Base-by-base conservation (phyloP, 2,113 vertebrate genomes). In the Scomber colias region DNA sequence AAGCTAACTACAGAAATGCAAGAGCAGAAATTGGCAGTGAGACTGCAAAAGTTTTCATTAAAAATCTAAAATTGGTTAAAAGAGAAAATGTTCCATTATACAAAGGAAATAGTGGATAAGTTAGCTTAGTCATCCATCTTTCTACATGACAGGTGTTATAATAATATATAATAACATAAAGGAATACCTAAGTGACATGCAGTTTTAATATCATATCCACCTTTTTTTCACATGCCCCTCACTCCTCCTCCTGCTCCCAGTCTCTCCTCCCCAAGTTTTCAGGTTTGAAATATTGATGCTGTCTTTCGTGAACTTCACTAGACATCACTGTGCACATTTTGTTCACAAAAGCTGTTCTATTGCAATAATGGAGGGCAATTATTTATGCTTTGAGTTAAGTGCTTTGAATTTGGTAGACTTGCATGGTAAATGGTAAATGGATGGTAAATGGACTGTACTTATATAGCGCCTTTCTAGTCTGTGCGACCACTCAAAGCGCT, bases 251-350 rank as follows among this genome's bases (percentile, higher is more conserved):
- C 10, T 53, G 61, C 66, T 67, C 62, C 68, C 21, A 3, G 40
- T 57, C 54, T 88, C 30, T 71, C 79, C 71, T 81, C 53, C 11
- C 68, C 61, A 77, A 78, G 62, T 87, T 87, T 83, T 76, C 40
- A 55, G 66, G 15, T 57, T 80, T 88, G 31, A 90, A 90, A 85
- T 91, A 82, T 86, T 86, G 55, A 83, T 87, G 71, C 40, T 27
- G 54, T 63, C 76, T 59, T 76, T 50, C 53, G 27, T 79, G 40
- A 75, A 76, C 72, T 76, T 88, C 31, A 69, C 57, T 27, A 48
- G 67, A 67, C 44, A 75, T 70, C 35, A 56, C 45, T 49, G 27
- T 71, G 60, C 81, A 77, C 69, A 82, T 77, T 89, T 87, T 83
- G 74, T 68, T 61, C 63, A 54, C 57, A 15, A n/a, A 89, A 17